Percentiles rank a stretch among this genome's conserved stretches.
Evolutionary conservation across 2,797 vertebrate species (phyloP).

Genomic region (Vireo griseus): DNA sequence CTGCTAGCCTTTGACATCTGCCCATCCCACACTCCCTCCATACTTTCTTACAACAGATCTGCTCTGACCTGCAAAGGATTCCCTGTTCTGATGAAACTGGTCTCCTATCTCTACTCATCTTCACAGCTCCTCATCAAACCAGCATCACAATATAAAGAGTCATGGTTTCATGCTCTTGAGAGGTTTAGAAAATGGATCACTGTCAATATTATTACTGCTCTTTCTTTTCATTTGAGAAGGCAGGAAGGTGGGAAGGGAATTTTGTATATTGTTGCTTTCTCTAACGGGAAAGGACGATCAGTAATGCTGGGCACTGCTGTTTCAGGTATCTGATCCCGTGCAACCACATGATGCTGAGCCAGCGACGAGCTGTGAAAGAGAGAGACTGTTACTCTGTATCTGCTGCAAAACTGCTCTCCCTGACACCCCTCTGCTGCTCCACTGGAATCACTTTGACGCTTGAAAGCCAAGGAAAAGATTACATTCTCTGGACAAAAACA

Average conservation of each 20-base stretch:
- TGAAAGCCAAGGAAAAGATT: conserved; percentile 83
- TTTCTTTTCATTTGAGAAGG: neutral
- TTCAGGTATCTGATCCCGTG: conserved; percentile 95
- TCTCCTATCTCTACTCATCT: fast-evolving
- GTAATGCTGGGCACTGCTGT: neutral
- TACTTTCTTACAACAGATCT: neutral
- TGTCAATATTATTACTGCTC: neutral
- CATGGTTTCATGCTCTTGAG: neutral
- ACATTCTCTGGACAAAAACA: conserved; percentile 87
- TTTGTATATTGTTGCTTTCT: neutral
- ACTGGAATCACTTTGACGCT: conserved; percentile 83
- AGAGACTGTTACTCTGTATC: conserved; percentile 93
- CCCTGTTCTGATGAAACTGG: neutral
- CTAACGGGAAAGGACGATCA: neutral
- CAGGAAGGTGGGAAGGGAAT: neutral
- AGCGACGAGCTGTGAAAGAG: conserved; percentile 88
- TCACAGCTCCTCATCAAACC: neutral
- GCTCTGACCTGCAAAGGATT: neutral
- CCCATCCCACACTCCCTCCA: neutral
- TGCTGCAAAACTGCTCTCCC: conserved; percentile 88
- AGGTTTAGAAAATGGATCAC: neutral
- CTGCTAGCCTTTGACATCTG: neutral
- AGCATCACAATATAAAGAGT: neutral
- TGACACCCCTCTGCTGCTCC: conserved; percentile 91
- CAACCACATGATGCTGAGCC: conserved; percentile 98